Evolutionary conservation across 2,113 vertebrate genomes (phyloP).

Genomic region (Galbula dea): DNA sequence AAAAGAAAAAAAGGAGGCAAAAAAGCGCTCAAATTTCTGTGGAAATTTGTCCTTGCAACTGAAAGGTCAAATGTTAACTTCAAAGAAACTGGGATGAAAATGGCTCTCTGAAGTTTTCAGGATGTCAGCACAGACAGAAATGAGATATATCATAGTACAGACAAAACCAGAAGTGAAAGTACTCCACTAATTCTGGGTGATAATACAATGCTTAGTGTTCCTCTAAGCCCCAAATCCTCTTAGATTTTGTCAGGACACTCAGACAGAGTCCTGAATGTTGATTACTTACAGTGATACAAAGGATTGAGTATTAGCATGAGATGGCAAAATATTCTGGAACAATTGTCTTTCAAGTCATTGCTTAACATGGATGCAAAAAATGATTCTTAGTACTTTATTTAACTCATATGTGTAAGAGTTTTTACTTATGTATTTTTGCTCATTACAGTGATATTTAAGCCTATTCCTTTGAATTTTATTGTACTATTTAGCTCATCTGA

Average conservation of each 20-base stretch:
- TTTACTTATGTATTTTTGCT: neutral
- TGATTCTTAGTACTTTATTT: neutral
- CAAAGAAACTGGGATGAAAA: neutral
- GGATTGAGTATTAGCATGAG: neutral
- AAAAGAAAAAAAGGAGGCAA: no score
- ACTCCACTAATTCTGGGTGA: neutral
- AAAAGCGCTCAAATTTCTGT: neutral
- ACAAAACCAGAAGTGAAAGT: neutral
- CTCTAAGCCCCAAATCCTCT: neutral
- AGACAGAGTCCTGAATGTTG: neutral
- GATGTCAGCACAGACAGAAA: neutral
- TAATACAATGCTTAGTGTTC: neutral
- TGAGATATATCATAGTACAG: neutral
- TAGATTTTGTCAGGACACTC: neutral
- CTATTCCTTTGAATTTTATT: neutral
- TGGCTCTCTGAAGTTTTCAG: neutral
- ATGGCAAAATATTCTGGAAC: neutral
- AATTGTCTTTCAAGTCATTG: neutral
- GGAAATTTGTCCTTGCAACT: neutral
- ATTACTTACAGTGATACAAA: neutral
- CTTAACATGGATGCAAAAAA: neutral
- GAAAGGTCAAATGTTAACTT: neutral
- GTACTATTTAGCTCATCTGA: neutral
- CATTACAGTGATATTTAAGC: neutral
- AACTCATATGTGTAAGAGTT: no score